Percentiles rank a stretch among this genome's conserved stretches.
Evolutionary conservation across 2,888 invertebrate genomes (phyloP).

Genomic region (Nephrotoma guestfalica): DNA sequence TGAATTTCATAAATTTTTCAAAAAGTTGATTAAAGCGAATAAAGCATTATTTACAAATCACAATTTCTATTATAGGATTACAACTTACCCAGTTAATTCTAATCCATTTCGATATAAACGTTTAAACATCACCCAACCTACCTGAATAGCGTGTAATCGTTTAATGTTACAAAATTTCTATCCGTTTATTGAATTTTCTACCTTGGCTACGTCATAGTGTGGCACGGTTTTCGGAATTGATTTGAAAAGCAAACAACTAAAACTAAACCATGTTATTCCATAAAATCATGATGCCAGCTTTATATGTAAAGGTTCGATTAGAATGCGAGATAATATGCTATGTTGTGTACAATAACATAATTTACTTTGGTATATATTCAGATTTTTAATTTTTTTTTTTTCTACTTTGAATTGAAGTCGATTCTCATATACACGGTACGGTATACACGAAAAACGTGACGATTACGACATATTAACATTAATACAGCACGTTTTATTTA

Average conservation of each 20-base stretch:
- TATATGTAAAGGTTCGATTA: background rate
- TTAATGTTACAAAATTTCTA: background rate
- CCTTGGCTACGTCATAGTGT: background rate
- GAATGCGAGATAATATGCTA: background rate
- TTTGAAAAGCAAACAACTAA: background rate
- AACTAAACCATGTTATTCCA: background rate
- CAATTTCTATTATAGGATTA: too few species aligned
- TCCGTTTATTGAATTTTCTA: background rate
- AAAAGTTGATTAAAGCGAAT: too few species aligned
- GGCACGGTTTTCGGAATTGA: background rate
- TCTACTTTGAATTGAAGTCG: background rate
- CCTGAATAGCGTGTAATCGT: too few species aligned
- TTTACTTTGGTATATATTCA: background rate
- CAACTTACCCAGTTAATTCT: background rate
- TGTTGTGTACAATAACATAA: background rate
- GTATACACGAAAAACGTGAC: background rate
- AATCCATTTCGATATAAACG: background rate
- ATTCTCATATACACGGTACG: background rate
- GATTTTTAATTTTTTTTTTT: background rate
- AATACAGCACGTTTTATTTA: background rate
- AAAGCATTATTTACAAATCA: background rate
- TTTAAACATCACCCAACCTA: too few species aligned
- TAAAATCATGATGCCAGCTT: background rate
- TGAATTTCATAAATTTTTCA: too few species aligned
- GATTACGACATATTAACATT: background rate